These are phyloP conservation scores for Caenorhabditis macrosperma DNA, from an alignment of 2,888 invertebrate species.

Conservation along the genomic window DNA sequence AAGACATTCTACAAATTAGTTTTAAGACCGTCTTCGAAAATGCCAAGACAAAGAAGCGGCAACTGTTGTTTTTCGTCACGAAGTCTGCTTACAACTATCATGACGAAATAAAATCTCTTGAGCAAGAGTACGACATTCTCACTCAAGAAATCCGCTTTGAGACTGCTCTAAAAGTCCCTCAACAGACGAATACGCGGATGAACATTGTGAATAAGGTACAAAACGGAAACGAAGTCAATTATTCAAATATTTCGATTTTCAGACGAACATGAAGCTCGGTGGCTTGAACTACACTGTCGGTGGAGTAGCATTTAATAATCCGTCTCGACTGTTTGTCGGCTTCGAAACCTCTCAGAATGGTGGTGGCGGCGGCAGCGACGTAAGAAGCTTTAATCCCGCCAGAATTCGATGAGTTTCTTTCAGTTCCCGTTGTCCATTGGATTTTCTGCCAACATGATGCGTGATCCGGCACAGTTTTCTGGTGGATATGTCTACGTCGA, in stretches of 20 bases:
- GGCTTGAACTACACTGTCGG: conserved; percentile 44
- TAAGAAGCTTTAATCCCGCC: not conserved
- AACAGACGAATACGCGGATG: conserved; percentile 10
- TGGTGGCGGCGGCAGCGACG: not conserved
- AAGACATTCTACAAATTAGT: too few relatives aligned
- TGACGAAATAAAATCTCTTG: conserved; percentile 40
- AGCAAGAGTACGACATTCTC: conserved; percentile 39
- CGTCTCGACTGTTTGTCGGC: conserved; percentile 10
- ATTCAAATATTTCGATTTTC: not conserved
- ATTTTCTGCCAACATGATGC: conserved; percentile 12
- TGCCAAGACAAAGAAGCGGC: not conserved
- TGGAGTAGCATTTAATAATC: not conserved
- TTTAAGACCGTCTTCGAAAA: too few relatives aligned
- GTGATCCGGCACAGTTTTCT: not conserved
- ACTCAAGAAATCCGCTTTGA: conserved; percentile 42
- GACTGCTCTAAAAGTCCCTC: conserved; percentile 1
- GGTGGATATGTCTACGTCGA: conserved; percentile 14
- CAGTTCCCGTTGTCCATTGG: conserved; percentile 14
- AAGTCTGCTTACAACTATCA: not conserved
- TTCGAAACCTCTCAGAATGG: conserved; percentile 24
- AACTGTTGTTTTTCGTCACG: conserved; percentile 39
- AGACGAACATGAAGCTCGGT: conserved; percentile 42
- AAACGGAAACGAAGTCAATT: too few relatives aligned
- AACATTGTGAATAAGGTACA: conserved; percentile 39
- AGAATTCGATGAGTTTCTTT: not conserved